Base-by-base conservation (phyloP, 2,888 invertebrate species). In the Stegophylla sp. region DNA sequence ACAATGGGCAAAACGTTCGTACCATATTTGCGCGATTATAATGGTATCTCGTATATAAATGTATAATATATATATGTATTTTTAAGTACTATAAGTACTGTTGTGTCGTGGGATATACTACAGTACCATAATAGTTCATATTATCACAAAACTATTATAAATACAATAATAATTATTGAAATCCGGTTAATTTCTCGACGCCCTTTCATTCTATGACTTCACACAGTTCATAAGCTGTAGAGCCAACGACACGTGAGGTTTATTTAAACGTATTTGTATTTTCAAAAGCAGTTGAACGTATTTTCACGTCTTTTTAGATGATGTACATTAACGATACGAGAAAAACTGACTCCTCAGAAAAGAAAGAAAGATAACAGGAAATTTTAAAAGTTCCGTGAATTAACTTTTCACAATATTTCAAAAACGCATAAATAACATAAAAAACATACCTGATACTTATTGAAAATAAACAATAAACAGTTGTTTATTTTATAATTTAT, bases 151-250 rank as follows among this genome's bases (percentile, higher is more conserved):
- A 53, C 66, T 76, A 17, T 53, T 51, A 34, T 28, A 43, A 66
- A 76, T 66, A 66, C 66, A 76, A 66, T 76, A 51, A 51, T 76
- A 76, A 76, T 76, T n/a, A n/a, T n/a, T 53, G 66, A 66, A 76
- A 53, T 51, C 53, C 28, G 53, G 64, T 45, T 74, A 20, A 15
- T 48, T 67, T 67, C 45, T 67, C 67, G 43, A 66, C 34, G 64
- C 28, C 26, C 23, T 7, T 53, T 53, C 53, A 26, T 64, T 64
- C 13, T n/a, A n/a, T n/a, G 64, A 20, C 64, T 41, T 64, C 12
- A 41, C 64, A n/a, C 41, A 20, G 20, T 53, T n/a, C n/a, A 51
- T 51, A 51, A 51, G 48, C 48, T 17, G 17, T 15, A 34, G 4
- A 34, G 34, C 45, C 7, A 15, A 20, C 53, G 53, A 53, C n/a